phyloP scores from a whole-genome alignment of 2,113 vertebrate genomes.

The Pelecanus crispus region DNA sequence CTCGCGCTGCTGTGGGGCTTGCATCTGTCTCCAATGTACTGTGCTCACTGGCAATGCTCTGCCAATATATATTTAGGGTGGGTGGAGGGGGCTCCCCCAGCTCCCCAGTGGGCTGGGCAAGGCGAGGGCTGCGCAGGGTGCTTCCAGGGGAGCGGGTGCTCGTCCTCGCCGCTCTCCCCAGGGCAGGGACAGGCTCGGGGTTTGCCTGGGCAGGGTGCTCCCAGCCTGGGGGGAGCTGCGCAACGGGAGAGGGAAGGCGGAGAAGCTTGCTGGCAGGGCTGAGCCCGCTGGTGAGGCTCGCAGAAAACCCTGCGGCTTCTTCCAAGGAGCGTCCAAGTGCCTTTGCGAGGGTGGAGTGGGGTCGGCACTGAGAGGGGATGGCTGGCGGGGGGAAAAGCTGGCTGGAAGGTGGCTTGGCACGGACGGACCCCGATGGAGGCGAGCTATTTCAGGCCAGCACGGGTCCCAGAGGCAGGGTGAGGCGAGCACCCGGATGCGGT shows the following conservation, averaged over 20 bases:
- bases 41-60: not conserved
- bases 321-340: not conserved
- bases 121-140: not conserved
- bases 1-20: fast-evolving
- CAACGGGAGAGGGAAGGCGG: not conserved
- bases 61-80: not conserved
- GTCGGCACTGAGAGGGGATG: fast-evolving
- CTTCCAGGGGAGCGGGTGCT: not conserved
- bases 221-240: not conserved
- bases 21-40: constrained; percentile 1
- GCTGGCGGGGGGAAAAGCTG: not conserved
- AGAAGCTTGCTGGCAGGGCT: not conserved
- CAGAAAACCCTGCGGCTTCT: not conserved
- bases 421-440: fast-evolving
- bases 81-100: fast-evolving
- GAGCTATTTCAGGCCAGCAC: not conserved
- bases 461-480: not conserved
- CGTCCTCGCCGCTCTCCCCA: fast-evolving
- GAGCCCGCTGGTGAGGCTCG: not conserved
- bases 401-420: not conserved
- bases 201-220: not conserved
- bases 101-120: not conserved
- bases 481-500: not conserved
- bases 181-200: not conserved
- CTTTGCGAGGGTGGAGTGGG: not conserved